Percentiles rank a stretch among this genome's conserved stretches.
Conservation (phyloP, 23 tunicate species). For the Clavelina lepadiformis region DNA sequence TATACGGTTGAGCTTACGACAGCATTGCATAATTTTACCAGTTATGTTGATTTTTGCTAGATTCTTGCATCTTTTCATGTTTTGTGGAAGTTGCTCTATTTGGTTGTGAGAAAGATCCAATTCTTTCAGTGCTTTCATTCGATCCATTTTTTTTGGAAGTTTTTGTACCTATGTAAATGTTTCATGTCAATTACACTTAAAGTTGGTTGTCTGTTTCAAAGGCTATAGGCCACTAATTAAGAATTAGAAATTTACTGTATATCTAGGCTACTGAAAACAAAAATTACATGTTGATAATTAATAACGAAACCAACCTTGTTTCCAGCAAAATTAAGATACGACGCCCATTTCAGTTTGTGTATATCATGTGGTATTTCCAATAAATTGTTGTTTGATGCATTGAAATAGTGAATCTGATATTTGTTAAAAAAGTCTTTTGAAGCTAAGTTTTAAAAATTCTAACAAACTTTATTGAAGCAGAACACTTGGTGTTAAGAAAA, state of each 20-base stretch:
- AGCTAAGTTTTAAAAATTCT: no score
- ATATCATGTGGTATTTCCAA: slow-evolving; percentile 23
- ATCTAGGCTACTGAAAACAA: no score
- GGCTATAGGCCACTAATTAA: no score
- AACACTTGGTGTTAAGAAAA: no score
- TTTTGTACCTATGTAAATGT: slow-evolving; percentile 44
- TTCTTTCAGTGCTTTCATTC: slow-evolving; percentile 49
- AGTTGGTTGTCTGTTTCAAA: no score
- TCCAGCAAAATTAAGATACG: slow-evolving; percentile 26
- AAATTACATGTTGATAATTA: no score
- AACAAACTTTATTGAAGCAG: no score
- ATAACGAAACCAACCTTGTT: slow-evolving; percentile 16
- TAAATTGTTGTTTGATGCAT: slow-evolving; percentile 19
- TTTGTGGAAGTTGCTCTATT: slow-evolving; percentile 46
- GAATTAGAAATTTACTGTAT: no score
- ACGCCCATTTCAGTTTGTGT: slow-evolving; percentile 11
- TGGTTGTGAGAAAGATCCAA: slow-evolving; percentile 43
- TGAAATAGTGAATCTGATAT: no score
- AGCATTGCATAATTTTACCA: no score
- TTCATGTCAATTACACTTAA: no score
- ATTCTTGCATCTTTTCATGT: slow-evolving; percentile 48
- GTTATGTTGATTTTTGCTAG: slow-evolving; percentile 53
- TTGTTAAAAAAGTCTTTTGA: background rate
- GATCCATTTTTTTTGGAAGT: slow-evolving; percentile 51
- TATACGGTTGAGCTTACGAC: no score